Percentiles rank a stretch among this genome's conserved stretches.
Evolutionary conservation across 2,888 invertebrate species (phyloP).

Genomic region (Therioaphis trifolii): DNA sequence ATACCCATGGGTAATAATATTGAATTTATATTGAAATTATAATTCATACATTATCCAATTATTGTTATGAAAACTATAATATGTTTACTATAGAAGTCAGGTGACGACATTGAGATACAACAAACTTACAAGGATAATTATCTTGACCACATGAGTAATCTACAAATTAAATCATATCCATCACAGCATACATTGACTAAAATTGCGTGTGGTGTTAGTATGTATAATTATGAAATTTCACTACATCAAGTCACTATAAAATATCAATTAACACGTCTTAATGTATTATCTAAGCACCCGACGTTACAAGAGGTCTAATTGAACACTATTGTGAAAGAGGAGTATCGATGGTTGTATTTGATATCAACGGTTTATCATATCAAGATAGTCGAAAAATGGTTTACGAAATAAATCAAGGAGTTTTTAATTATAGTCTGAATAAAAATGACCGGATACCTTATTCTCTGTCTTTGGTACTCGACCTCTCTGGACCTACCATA

Average conservation of each 20-base stretch:
- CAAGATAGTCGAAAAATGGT: constrained; percentile 33
- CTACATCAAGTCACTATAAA: neutral
- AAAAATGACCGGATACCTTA: constrained; percentile 30
- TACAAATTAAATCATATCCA: constrained; percentile 69
- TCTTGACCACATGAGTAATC: constrained; percentile 71
- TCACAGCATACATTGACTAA: constrained; percentile 72
- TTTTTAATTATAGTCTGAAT: constrained; percentile 42
- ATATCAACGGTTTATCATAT: constrained; percentile 2
- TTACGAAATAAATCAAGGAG: constrained; percentile 46
- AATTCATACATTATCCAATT: neutral
- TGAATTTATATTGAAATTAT: neutral
- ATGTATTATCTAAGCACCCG: neutral
- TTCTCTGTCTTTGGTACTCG: constrained; percentile 25
- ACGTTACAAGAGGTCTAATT: constrained; percentile 12
- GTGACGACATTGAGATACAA: constrained; percentile 44
- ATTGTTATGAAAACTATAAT: neutral
- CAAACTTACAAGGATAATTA: constrained; percentile 69
- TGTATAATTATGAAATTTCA: constrained; percentile 19
- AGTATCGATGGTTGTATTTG: constrained; percentile 12
- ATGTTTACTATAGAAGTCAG: neutral
- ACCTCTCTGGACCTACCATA: constrained; percentile 12
- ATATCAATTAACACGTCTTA: neutral
- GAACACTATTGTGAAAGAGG: constrained; percentile 34
- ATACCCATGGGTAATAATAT: constrained; percentile 21
- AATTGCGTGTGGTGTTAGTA: constrained; percentile 73